A percentile compares a stretch with the other conserved stretches of the same genome.
Evolutionary conservation across 2,113 vertebrate species (phyloP).

Genomic region (Planiliza haematocheilus): DNA sequence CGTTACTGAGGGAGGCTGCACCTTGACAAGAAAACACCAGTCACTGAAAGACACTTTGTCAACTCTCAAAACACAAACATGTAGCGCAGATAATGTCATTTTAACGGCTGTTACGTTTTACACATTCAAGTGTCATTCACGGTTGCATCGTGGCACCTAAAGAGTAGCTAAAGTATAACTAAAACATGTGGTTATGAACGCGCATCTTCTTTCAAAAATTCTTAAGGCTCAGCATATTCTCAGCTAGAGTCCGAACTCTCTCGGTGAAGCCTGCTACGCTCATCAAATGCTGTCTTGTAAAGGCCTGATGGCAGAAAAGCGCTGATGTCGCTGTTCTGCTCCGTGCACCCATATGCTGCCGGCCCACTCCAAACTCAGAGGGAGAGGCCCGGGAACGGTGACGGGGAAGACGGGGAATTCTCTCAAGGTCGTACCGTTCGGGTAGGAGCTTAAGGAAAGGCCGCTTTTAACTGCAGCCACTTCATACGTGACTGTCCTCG

Average conservation of each 20-base stretch:
- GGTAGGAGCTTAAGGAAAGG: neutral
- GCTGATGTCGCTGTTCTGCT: conserved; percentile 37
- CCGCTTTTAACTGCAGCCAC: neutral
- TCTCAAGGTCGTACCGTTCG: neutral
- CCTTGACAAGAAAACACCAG: conserved; percentile 30
- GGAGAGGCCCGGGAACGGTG: neutral
- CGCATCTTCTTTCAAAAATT: neutral
- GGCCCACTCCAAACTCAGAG: conserved; percentile 4
- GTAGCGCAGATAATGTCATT: neutral
- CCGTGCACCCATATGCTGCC: conserved; percentile 16
- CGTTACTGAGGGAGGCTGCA: conserved; percentile 19
- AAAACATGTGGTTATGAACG: neutral
- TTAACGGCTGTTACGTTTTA: neutral
- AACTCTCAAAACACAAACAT: neutral
- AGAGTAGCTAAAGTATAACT: no score
- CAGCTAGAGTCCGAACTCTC: neutral
- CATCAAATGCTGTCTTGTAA: conserved; percentile 12
- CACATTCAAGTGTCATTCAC: no score
- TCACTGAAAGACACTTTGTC: neutral
- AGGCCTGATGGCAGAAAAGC: neutral
- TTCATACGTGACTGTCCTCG: conserved; percentile 13
- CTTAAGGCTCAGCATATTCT: neutral
- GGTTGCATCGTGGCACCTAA: no score
- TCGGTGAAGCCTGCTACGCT: conserved; percentile 3
- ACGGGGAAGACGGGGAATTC: neutral